phyloP scores from a whole-genome alignment of 2,113 vertebrate species.

The Hippocampus comes region DNA sequence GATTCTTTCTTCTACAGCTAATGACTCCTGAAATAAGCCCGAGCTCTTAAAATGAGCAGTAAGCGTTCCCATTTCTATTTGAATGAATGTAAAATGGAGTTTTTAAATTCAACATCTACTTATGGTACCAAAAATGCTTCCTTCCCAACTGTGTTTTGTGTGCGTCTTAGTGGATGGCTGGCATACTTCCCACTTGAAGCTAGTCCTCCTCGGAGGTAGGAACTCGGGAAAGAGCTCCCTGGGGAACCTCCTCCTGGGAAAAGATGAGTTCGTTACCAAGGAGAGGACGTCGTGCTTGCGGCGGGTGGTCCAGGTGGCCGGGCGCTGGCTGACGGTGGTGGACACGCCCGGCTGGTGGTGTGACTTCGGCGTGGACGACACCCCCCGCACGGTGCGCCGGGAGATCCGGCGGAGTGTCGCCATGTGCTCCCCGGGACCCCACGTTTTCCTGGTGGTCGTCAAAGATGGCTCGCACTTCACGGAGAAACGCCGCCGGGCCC shows the following conservation, averaged over 20 bases:
- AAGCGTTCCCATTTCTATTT: neutral
- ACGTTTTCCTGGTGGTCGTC: conserved; percentile 60
- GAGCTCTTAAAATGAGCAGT: neutral
- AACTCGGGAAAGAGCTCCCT: conserved; percentile 65
- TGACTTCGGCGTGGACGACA: conserved; percentile 53
- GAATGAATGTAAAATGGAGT: neutral
- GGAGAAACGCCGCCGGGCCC: conserved; percentile 43
- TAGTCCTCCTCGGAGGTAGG: conserved; percentile 68
- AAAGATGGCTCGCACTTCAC: conserved; percentile 54
- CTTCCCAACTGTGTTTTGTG: neutral
- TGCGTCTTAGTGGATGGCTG: conserved; percentile 23
- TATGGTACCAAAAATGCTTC: neutral
- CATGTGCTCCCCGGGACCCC: conserved; percentile 63
- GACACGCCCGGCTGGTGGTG: conserved; percentile 73
- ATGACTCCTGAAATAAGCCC: neutral
- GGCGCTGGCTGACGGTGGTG: conserved; percentile 57
- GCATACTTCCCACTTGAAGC: conserved; percentile 36
- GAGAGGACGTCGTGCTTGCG: conserved; percentile 61
- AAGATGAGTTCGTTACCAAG: conserved; percentile 61
- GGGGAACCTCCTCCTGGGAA: conserved; percentile 62
- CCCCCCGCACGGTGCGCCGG: conserved; percentile 50
- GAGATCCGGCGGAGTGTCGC: conserved; percentile 55
- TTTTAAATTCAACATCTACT: neutral
- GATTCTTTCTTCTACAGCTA: neutral
- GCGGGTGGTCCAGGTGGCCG: conserved; percentile 36